Evolutionary conservation across 2,113 vertebrate genomes (phyloP).

Genomic region (Tamias sibiricus): DNA sequence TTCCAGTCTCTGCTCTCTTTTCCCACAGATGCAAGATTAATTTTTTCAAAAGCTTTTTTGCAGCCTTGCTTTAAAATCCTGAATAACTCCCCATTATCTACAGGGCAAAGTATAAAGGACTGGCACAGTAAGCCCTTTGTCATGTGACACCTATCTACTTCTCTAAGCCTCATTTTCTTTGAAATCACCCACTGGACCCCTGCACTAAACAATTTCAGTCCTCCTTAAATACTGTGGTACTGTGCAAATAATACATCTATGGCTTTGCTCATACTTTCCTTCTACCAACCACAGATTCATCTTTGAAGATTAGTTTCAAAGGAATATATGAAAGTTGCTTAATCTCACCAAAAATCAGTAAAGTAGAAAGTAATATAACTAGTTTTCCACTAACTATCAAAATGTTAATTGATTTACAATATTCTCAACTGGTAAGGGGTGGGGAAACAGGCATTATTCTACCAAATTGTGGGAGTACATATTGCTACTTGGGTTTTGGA

Average conservation of each 20-base stretch:
- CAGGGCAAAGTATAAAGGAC: not conserved
- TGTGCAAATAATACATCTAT: not conserved
- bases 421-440: not conserved
- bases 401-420: conserved; percentile 5
- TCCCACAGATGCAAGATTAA: not conserved
- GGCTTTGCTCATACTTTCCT: not conserved
- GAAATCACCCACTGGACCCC: not conserved
- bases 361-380: conserved; percentile 16
- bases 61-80: not conserved
- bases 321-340: not conserved
- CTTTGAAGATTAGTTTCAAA: conserved; percentile 41
- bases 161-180: not conserved
- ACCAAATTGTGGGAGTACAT: not conserved
- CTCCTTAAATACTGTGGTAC: not conserved
- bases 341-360: conserved; percentile 6
- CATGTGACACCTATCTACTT: not conserved
- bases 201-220: not conserved
- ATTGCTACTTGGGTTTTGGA: not conserved
- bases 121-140: not conserved
- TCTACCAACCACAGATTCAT: not conserved
- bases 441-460: not conserved
- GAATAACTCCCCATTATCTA: not conserved
- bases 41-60: not conserved
- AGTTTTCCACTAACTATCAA: not conserved
- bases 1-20: not conserved